A percentile compares a stretch with the other conserved stretches of the same genome.
Conservation (phyloP, 2,888 invertebrate genomes). For the Disparrhopalites patrizii region DNA sequence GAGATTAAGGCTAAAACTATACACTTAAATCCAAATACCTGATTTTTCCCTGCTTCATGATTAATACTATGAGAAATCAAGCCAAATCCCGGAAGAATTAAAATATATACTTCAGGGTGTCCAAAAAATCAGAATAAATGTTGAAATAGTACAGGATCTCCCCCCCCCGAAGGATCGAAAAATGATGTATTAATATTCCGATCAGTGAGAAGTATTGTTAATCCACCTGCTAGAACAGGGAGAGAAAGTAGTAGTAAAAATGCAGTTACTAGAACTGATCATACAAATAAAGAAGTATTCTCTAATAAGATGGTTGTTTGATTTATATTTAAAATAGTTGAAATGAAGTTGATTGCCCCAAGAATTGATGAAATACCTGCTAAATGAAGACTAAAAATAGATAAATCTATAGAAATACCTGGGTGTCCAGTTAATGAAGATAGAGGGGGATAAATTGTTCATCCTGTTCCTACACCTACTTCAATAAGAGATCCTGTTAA, state of each 20-base stretch:
- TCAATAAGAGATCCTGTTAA: constrained; percentile 63
- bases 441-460: constrained; percentile 72
- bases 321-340: constrained; percentile 68
- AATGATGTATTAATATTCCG: constrained; percentile 77
- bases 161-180: constrained; percentile 75
- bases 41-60: constrained; percentile 69
- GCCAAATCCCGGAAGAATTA: constrained; percentile 78
- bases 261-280: constrained; percentile 66
- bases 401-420: constrained; percentile 67
- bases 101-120: constrained; percentile 80
- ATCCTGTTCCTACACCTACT: constrained; percentile 70
- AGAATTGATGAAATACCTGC: constrained; percentile 70
- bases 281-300: constrained; percentile 68
- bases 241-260: constrained; percentile 64
- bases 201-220: constrained; percentile 73
- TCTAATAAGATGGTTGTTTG: constrained; percentile 60
- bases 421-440: constrained; percentile 62
- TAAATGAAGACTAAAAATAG: constrained; percentile 72
- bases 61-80: constrained; percentile 74
- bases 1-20: constrained; percentile 81
- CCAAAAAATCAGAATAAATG: constrained; percentile 86
- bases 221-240: constrained; percentile 73
- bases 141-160: constrained; percentile 75
- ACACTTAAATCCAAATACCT: constrained; percentile 67
- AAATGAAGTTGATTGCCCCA: constrained; percentile 75